These are phyloP conservation scores for Desmophyllum pertusum DNA, from an alignment of 92 coral and sea anemone genomes.

Conservation along the genomic window DNA sequence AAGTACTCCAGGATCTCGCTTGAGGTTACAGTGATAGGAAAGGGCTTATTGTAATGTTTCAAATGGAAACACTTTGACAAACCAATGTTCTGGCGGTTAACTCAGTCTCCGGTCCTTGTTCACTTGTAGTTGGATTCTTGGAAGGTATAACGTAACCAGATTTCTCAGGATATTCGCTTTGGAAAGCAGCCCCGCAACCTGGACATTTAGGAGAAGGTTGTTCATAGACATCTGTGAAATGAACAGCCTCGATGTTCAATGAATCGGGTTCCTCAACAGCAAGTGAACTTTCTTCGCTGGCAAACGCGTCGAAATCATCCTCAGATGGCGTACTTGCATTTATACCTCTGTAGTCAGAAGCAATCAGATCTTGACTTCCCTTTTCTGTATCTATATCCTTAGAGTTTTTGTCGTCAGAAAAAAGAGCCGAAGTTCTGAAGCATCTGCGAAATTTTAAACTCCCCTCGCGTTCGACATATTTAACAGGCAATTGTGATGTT, in stretches of 20 bases:
- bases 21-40: constrained; percentile 52
- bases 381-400: neutral
- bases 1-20: constrained; percentile 62
- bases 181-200: constrained; percentile 96
- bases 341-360: neutral
- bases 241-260: constrained; percentile 22
- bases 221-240: constrained; percentile 34
- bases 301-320: neutral
- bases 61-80: constrained; percentile 85
- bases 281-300: neutral
- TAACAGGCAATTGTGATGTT: neutral
- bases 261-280: constrained; percentile 25
- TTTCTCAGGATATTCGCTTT: constrained; percentile 68
- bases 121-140: constrained; percentile 62
- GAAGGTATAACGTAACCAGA: constrained; percentile 74
- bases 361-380: neutral
- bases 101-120: constrained; percentile 2
- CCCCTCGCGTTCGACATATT: neutral
- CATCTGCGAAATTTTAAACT: neutral
- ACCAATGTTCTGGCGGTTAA: constrained; percentile 47
- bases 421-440: constrained; percentile 19
- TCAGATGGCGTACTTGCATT: neutral
- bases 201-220: constrained; percentile 69
- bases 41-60: constrained; percentile 81
- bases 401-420: neutral